A percentile compares a stretch with the other conserved stretches of the same genome.
These are phyloP conservation scores for Gymnocheta viridis DNA, from an alignment of 2,888 invertebrate genomes.

Conservation along the genomic window DNA sequence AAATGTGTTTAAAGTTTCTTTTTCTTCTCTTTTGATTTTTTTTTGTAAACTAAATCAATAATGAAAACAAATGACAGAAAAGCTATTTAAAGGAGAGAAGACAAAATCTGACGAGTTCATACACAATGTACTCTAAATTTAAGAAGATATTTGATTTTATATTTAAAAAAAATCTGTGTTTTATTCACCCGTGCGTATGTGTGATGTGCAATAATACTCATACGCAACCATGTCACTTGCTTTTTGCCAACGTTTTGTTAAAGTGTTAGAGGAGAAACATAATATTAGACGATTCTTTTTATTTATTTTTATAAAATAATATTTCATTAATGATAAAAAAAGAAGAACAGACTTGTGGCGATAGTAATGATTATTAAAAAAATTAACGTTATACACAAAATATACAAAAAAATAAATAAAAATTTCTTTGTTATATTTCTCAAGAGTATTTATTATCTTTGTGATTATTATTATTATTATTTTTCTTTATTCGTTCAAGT, in stretches of 20 bases:
- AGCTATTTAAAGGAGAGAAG: neutral
- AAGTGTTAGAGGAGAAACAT: neutral
- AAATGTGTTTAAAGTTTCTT: slow-evolving; percentile 51
- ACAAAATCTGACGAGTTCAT: neutral
- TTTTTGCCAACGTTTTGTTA: neutral
- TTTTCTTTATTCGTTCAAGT: neutral
- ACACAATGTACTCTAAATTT: neutral
- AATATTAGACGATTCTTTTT: neutral
- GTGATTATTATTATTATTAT: neutral
- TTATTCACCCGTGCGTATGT: neutral
- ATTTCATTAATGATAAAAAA: neutral
- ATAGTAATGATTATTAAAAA: neutral
- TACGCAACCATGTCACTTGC: neutral
- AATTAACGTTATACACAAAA: neutral
- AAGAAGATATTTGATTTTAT: neutral
- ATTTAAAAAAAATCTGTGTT: neutral
- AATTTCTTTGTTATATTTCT: neutral
- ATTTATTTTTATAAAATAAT: neutral
- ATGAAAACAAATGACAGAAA: slow-evolving; percentile 33
- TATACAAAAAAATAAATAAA: no score
- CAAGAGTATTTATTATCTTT: neutral
- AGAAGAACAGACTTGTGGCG: neutral
- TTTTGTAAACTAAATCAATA: slow-evolving; percentile 60
- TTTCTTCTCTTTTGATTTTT: neutral
- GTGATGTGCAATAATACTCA: neutral